Base-by-base conservation (phyloP, 2,113 vertebrate genomes). In the Carassius carassius region DNA sequence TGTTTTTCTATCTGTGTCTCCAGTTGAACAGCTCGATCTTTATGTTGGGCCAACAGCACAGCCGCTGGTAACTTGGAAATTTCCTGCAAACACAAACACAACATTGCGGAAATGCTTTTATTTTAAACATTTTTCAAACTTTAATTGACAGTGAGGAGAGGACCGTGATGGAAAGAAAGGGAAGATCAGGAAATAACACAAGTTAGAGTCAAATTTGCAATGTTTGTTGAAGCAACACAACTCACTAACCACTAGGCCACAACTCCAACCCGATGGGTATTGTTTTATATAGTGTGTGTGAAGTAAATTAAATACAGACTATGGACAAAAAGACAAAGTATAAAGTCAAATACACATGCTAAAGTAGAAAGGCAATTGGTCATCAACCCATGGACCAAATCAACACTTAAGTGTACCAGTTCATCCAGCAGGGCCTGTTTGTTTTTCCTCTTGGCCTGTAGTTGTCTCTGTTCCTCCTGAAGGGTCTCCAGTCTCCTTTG, bases 381-480 rank as follows among this genome's bases (percentile, higher is more conserved):
- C 32, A 37, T 70, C 29, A 70, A 4, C 12, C 14, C 32, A 70
- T 70, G 67, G 12, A 70, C 14, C 32, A 37, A 70, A 70, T 70
- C 29, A 32, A 70, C 25, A 60, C 56, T 6, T 84, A 37, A 47
- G 21, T 76, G 90, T 92, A 99, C 98, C 95, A 99, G 93, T 89
- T 99, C 96, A 90, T 99, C 98, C 90, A 99, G 92, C 83, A 99
- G 94, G 35, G 97, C 95, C 91, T 99, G 98, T 85, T 99, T 99
- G 92, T 95, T 98, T 92, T 99, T 99, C 90, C 95, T 96, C 91
- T 97, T 99, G 21, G 95, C 92, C 90, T 97, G 93, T 81, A 99
- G 96, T 32, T 98, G 97, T 70, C 96, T 93, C 89, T 98, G 95
- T 32, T 99, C 98, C 82, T 99, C 98, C 88, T 99, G 96, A 89